Conservation (phyloP, 2,797 vertebrate genomes). For the Malurus splendens region DNA sequence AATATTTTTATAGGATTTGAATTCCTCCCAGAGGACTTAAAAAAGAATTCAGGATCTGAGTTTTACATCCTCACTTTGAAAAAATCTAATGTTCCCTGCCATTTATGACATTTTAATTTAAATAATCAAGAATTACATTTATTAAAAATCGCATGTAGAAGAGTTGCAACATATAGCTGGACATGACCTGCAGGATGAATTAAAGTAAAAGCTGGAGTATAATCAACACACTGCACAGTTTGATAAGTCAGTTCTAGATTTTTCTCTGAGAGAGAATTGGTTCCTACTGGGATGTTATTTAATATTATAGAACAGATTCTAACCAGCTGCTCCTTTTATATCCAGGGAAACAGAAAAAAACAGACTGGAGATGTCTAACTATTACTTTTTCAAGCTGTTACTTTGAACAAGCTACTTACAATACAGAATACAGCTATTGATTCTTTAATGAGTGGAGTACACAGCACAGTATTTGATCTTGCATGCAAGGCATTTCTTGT, state of each 20-base stretch:
- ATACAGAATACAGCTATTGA: background rate
- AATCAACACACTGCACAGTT: background rate
- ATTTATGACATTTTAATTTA: background rate
- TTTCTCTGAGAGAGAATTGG: background rate
- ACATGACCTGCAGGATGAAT: background rate
- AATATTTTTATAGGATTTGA: background rate
- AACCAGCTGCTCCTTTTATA: conserved; percentile 30
- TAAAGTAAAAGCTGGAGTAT: background rate
- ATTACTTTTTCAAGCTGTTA: background rate
- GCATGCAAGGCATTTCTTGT: background rate
- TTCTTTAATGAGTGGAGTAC: conserved; percentile 5
- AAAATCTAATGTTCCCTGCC: background rate
- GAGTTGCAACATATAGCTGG: background rate
- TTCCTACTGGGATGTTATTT: conserved; percentile 4
- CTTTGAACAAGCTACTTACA: conserved; percentile 30
- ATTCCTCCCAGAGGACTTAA: background rate
- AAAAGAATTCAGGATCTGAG: background rate
- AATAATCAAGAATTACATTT: background rate
- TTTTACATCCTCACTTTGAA: background rate
- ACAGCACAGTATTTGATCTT: background rate
- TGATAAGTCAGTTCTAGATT: background rate
- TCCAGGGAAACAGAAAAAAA: background rate
- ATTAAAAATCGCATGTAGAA: background rate
- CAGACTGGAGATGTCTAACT: background rate
- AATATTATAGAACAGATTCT: background rate